Conservation (phyloP, 2,888 invertebrate genomes). For the Geotrupes spiniger region DNA sequence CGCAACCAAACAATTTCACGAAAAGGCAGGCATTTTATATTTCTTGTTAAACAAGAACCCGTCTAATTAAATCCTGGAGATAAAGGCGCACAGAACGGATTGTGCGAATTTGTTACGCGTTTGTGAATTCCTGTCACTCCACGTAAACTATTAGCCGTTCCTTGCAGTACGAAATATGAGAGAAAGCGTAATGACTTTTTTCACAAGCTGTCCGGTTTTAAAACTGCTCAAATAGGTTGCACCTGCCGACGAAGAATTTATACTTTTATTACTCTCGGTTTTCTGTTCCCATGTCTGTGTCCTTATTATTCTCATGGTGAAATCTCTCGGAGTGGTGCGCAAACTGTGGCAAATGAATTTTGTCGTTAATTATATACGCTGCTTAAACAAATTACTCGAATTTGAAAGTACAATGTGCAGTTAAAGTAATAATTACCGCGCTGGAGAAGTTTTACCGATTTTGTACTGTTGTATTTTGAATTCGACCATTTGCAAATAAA, state of each 20-base stretch:
- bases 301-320: slow-evolving; percentile 12
- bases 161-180: background rate
- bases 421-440: background rate
- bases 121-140: too few relatives aligned
- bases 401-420: slow-evolving; percentile 1
- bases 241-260: slow-evolving; percentile 41
- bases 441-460: too few relatives aligned
- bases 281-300: background rate
- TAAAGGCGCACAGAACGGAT: too few relatives aligned
- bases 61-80: too few relatives aligned
- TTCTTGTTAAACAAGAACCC: too few relatives aligned
- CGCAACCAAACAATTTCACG: too few relatives aligned
- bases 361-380: slow-evolving; percentile 4
- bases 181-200: slow-evolving; percentile 3
- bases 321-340: slow-evolving; percentile 6
- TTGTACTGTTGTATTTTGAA: too few relatives aligned
- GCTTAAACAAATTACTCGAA: background rate
- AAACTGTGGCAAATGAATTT: slow-evolving; percentile 4
- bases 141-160: too few relatives aligned
- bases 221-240: slow-evolving; percentile 36
- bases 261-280: slow-evolving; percentile 24
- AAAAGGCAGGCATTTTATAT: too few relatives aligned
- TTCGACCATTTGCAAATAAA: too few relatives aligned
- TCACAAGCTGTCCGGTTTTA: slow-evolving; percentile 21
- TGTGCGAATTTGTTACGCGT: too few relatives aligned